Evolutionary conservation across 2,113 vertebrate genomes (phyloP), one percentile per base, ranked within the genome.

Genomic region (Carassius auratus): DNA sequence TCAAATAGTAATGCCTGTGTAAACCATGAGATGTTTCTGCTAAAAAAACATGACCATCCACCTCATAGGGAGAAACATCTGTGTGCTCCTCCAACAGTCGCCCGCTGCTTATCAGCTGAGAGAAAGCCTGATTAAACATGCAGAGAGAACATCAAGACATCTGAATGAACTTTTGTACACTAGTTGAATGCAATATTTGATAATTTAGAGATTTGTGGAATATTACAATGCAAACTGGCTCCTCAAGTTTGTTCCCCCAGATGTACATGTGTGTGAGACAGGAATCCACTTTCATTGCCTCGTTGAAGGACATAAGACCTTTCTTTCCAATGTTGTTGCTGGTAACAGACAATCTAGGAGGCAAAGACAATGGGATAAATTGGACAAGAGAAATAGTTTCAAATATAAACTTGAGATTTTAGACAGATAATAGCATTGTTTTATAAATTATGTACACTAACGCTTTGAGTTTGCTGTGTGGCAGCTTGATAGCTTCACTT

Each of bases 241-340:
- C 93, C 83, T 98, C 95, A 84, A 97, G 89, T 86, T 90, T 93
- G 90, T 99, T 99, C 12, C 97, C 97, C 97, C 98, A 98, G 50
- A 99, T 94, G 89, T 97, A 98, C 86, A 99, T 84, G 85, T 96
- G 92, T 23, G 93, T 93, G 45, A 99, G 90, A 1, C 86, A 81
- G 0, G 0, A 21, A 82, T 94, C 97, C 73, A 42, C 85, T 81
- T 88, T 92, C 90, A 97, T 77, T 8, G 95, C 91, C 0, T 86
- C 42, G 61, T 94, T 90, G 90, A 99, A 90, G 30, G 95, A 91
- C 83, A 94, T 66, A 7, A 99, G 93, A 48, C 97, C 98, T 84
- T 91, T 62, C 1, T 93, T 94, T 38, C 90, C 84, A 89, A 99
- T 93, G 75, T 84, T 94, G 93, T 97, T 98, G 57, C 91, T 93